Conservation (phyloP, 1,140 invertebrate species). For the Portunus trituberculatus region DNA sequence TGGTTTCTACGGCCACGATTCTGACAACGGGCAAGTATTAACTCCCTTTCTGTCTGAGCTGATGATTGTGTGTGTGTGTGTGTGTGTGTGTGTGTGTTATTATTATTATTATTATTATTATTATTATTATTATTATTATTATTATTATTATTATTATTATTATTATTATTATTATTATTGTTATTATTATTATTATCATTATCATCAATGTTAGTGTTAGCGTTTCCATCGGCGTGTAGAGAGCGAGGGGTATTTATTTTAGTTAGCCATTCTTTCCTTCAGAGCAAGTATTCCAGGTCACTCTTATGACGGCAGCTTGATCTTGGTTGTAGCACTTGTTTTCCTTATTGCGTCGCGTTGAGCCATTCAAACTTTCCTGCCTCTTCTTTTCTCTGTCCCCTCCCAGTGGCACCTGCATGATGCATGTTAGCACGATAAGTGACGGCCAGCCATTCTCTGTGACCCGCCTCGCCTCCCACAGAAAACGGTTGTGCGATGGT, state of each 20-base stretch:
- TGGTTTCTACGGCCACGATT: conserved; percentile 68
- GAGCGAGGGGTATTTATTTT: not conserved
- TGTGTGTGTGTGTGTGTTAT: not conserved
- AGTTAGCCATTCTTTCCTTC: not conserved
- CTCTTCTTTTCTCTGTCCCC: conserved; percentile 56
- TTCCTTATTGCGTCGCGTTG: not conserved
- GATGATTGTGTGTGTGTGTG: not conserved
- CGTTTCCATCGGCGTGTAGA: not conserved
- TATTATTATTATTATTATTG: too few relatives aligned
- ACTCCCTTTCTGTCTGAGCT: not conserved
- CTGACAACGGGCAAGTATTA: conserved; percentile 69
- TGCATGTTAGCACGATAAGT: conserved; percentile 69
- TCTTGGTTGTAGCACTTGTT: not conserved
- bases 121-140: too few relatives aligned
- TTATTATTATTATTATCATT: too few relatives aligned
- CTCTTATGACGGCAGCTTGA: not conserved
- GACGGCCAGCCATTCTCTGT: conserved; percentile 28
- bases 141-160: not conserved
- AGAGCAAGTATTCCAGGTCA: not conserved
- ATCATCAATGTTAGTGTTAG: too few relatives aligned
- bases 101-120: not conserved
- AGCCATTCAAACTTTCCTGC: not conserved
- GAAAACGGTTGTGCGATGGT: conserved; percentile 58
- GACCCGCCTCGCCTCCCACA: conserved; percentile 37
- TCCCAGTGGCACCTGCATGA: conserved; percentile 66